These are phyloP conservation scores for Upupa epops DNA, from an alignment of 2,113 vertebrate genomes.

Conservation along the genomic window DNA sequence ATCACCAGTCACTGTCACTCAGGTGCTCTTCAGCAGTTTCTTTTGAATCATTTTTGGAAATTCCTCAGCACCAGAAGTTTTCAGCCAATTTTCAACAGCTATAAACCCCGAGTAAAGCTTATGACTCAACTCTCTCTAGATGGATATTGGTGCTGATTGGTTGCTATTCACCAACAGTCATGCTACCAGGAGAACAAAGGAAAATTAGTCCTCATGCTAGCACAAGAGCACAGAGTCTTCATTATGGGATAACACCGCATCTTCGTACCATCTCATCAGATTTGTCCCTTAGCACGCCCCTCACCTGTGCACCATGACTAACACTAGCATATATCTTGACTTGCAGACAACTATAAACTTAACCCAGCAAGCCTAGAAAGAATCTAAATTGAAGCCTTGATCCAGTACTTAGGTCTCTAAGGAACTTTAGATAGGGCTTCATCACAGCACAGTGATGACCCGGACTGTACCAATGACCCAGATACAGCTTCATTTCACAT, in stretches of 20 bases:
- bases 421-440: not conserved
- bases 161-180: not conserved
- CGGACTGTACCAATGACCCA: not conserved
- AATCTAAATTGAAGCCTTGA: not conserved
- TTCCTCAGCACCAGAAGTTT: not conserved
- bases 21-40: not conserved
- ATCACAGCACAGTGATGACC: not conserved
- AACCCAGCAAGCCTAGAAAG: not conserved
- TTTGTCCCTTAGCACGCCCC: not conserved
- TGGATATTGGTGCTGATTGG: not conserved
- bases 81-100: not conserved
- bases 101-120: not conserved
- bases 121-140: not conserved
- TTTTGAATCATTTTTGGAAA: not conserved
- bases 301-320: not conserved
- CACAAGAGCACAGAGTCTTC: not conserved
- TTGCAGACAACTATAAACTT: not conserved
- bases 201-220: not conserved
- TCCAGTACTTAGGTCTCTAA: not conserved
- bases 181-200: not conserved
- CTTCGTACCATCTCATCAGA: not conserved
- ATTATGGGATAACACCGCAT: not conserved
- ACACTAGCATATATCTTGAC: not conserved
- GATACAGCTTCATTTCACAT: not conserved
- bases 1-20: not conserved